Conservation (phyloP, 2,888 invertebrate genomes). For the Agonopterix heracliana region DNA sequence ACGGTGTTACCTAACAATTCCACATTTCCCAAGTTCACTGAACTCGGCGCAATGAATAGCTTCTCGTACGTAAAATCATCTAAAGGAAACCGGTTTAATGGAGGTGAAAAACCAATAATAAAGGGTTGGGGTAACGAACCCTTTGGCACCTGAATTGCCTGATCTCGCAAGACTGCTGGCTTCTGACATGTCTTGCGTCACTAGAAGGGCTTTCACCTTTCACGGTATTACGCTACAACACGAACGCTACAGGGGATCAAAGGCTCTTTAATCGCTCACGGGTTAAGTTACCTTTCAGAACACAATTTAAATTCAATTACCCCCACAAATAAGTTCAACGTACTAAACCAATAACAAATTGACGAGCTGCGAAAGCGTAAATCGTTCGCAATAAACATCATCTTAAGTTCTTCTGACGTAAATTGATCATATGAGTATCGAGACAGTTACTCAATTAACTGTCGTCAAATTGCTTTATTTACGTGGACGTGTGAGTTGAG, state of each 20-base stretch:
- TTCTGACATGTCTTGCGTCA: conserved; percentile 19
- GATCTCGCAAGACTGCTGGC: conserved; percentile 1
- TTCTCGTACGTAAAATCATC: neutral
- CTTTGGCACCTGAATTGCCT: conserved; percentile 9
- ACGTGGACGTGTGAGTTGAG: conserved; percentile 40
- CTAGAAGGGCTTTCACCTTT: conserved; percentile 32
- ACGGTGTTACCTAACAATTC: conserved; percentile 15
- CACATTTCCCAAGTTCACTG: neutral
- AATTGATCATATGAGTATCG: conserved; percentile 25
- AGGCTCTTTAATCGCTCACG: neutral
- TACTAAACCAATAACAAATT: no score
- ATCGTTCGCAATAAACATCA: neutral
- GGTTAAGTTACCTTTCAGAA: no score
- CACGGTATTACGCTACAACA: conserved; percentile 5
- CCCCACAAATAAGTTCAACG: no score
- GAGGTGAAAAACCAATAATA: conserved; percentile 15
- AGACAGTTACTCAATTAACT: conserved; percentile 33
- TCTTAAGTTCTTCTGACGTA: conserved; percentile 23
- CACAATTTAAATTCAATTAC: no score
- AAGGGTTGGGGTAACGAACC: conserved; percentile 20
- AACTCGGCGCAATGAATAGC: neutral
- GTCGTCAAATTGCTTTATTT: conserved; percentile 56
- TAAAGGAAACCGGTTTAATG: conserved; percentile 2
- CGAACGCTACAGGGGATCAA: conserved; percentile 4
- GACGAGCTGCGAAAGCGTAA: no score